Conservation (phyloP, 2,113 vertebrate species). For the Picathartes gymnocephalus region DNA sequence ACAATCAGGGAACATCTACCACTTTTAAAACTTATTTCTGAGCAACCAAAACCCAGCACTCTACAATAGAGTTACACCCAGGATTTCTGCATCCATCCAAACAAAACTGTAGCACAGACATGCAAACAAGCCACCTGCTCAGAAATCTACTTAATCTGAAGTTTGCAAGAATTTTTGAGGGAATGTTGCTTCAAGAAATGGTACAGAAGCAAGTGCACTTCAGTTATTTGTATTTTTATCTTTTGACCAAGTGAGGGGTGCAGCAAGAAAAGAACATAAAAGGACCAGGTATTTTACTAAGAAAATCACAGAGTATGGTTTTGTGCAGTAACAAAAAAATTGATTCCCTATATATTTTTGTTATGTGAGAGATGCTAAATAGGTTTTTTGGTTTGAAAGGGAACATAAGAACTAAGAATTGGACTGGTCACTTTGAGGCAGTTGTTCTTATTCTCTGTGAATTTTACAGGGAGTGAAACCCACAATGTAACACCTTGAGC, state of each 20-base stretch:
- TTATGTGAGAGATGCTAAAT: neutral
- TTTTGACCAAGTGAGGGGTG: neutral
- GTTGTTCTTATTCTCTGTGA: neutral
- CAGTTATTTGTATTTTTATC: neutral
- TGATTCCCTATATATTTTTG: neutral
- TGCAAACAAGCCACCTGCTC: neutral
- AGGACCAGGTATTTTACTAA: neutral
- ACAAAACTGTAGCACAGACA: neutral
- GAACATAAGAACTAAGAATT: neutral
- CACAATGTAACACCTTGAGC: neutral
- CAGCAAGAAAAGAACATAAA: neutral
- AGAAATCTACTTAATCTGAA: neutral
- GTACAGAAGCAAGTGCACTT: neutral
- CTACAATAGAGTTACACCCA: neutral
- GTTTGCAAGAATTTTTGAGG: neutral
- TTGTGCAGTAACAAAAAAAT: neutral
- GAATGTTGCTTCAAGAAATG: neutral
- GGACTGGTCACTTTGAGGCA: neutral
- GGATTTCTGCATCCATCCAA: neutral
- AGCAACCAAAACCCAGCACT: neutral
- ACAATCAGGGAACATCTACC: neutral
- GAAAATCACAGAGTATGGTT: neutral
- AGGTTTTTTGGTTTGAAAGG: neutral
- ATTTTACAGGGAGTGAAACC: neutral
- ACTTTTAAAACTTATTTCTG: neutral